Evolutionary conservation across 2,113 vertebrate genomes (phyloP).

Genomic region (Ptyas mucosa): DNA sequence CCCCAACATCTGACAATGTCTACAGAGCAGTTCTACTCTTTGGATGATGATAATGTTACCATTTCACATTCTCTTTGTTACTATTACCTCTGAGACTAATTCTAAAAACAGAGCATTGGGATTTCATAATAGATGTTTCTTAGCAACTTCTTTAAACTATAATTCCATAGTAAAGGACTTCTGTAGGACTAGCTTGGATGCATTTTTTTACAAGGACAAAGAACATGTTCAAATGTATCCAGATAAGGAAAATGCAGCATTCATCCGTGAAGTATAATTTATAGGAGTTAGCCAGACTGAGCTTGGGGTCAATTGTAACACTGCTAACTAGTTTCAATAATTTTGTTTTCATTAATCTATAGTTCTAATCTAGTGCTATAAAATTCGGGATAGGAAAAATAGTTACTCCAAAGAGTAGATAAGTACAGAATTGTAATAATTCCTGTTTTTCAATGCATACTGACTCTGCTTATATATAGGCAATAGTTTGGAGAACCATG

Average conservation of each 20-base stretch:
- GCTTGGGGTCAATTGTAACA: neutral
- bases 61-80: neutral
- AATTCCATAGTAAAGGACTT: neutral
- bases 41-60: neutral
- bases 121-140: neutral
- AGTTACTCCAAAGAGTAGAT: neutral
- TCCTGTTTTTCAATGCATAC: neutral
- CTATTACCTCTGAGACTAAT: neutral
- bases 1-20: neutral
- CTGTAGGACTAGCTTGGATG: neutral
- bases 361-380: neutral
- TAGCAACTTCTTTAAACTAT: neutral
- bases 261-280: neutral
- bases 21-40: neutral
- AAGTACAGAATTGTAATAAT: neutral
- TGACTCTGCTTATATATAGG: neutral
- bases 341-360: neutral
- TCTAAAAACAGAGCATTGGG: neutral
- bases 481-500: neutral
- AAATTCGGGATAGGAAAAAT: neutral
- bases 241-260: neutral
- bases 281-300: neutral
- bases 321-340: neutral
- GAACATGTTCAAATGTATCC: neutral
- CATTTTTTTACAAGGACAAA: neutral